phyloP scores from a whole-genome alignment of 2,888 invertebrate genomes.

The Pharmacophagus antenor region DNA sequence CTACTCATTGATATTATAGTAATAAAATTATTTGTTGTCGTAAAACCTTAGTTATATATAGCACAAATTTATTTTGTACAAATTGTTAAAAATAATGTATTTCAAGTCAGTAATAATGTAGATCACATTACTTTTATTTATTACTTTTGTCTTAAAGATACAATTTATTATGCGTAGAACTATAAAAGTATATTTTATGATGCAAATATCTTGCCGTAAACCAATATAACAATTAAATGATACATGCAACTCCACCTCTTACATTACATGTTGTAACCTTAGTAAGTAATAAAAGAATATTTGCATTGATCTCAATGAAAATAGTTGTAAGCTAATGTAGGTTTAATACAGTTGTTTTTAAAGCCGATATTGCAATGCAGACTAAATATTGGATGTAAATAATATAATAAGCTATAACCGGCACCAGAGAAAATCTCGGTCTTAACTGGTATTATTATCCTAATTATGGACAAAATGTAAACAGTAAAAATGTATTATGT shows the following conservation, averaged over 20 bases:
- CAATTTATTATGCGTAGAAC: neutral
- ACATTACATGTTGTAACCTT: slow-evolving; percentile 10
- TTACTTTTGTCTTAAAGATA: neutral
- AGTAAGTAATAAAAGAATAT: slow-evolving; percentile 24
- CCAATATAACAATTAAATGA: slow-evolving; percentile 18
- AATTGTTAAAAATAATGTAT: neutral
- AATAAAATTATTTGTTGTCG: too few species aligned
- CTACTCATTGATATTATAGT: too few species aligned
- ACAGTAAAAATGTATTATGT: slow-evolving; percentile 15
- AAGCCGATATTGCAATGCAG: slow-evolving; percentile 5
- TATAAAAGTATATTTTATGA: slow-evolving; percentile 18
- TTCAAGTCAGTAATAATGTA: neutral
- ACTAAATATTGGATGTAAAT: slow-evolving; percentile 7
- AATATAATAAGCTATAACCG: slow-evolving; percentile 15
- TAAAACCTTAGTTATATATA: neutral
- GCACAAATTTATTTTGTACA: neutral
- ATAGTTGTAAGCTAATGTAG: slow-evolving; percentile 12
- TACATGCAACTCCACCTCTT: neutral
- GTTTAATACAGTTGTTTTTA: neutral
- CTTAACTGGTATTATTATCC: slow-evolving; percentile 15
- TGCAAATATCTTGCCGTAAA: slow-evolving; percentile 7
- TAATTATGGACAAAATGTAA: slow-evolving; percentile 16
- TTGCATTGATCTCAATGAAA: slow-evolving; percentile 8
- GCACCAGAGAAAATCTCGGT: slow-evolving; percentile 4
- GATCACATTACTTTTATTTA: slow-evolving; percentile 6